phyloP scores from a whole-genome alignment of 2,888 invertebrate species.

The Criorhina ranunculi region DNA sequence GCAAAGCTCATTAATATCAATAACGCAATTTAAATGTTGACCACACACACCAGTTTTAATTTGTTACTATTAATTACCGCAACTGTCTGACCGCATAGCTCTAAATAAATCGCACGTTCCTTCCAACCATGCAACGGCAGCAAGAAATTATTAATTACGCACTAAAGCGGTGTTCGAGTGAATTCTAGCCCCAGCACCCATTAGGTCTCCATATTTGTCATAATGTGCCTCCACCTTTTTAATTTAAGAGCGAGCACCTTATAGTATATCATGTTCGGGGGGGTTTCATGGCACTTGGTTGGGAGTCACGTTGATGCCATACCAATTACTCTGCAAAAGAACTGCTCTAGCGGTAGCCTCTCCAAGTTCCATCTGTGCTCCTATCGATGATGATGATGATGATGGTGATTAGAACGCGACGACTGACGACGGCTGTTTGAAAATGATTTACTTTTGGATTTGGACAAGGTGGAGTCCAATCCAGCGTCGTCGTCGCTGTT shows the following conservation, averaged over 20 bases:
- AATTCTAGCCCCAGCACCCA: constrained; percentile 55
- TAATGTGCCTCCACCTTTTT: constrained; percentile 65
- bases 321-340: constrained; percentile 53
- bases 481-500: too few relatives aligned
- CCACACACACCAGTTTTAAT: constrained; percentile 50
- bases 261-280: constrained; percentile 57
- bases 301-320: constrained; percentile 55
- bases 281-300: background rate
- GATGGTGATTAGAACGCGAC: constrained; percentile 58
- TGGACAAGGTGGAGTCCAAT: constrained; percentile 64
- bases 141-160: constrained; percentile 62
- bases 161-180: constrained; percentile 42
- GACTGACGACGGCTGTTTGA: constrained; percentile 38
- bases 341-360: constrained; percentile 43
- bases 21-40: constrained; percentile 67
- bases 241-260: constrained; percentile 59
- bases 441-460: constrained; percentile 74
- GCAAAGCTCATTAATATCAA: constrained; percentile 53
- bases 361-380: constrained; percentile 47
- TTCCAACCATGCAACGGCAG: constrained; percentile 41
- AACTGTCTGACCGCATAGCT: constrained; percentile 55
- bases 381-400: constrained; percentile 50
- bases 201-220: constrained; percentile 68
- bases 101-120: constrained; percentile 62
- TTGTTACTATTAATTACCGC: constrained; percentile 69